Evolutionary conservation across 2,797 vertebrate genomes (phyloP).

Genomic region (Intellagama lesueurii): DNA sequence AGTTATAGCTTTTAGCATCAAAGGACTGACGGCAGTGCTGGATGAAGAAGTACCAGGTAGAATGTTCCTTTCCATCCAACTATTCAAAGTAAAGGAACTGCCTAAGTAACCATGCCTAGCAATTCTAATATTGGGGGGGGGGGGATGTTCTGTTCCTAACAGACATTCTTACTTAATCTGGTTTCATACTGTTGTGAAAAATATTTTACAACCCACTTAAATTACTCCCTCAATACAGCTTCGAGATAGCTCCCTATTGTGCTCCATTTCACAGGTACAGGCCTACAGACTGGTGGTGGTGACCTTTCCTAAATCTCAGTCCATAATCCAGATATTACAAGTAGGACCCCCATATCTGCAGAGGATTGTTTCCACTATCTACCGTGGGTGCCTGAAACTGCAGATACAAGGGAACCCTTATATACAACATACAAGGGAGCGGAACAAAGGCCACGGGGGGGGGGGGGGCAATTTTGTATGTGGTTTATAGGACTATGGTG

Average conservation of each 20-base stretch:
- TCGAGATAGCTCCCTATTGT: not conserved
- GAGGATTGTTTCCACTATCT: too few relatives aligned
- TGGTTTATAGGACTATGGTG: too few relatives aligned
- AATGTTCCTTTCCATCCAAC: not conserved
- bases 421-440: too few relatives aligned
- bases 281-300: not conserved
- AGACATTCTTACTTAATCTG: not conserved
- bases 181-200: not conserved
- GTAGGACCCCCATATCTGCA: too few relatives aligned
- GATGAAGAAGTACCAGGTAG: not conserved
- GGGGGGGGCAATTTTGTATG: too few relatives aligned
- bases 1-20: not conserved
- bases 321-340: not conserved
- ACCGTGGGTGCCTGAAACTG: too few relatives aligned
- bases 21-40: not conserved
- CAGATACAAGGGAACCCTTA: too few relatives aligned
- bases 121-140: not conserved
- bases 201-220: not conserved
- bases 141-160: slow-evolving; percentile 10
- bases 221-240: not conserved
- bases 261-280: not conserved
- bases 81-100: not conserved
- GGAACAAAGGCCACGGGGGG: too few relatives aligned
- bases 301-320: not conserved
- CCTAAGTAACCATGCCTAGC: not conserved